A percentile compares a stretch with the other conserved stretches of the same genome.
Conservation (phyloP, 1,140 invertebrate species). For the Halictus rubicundus region DNA sequence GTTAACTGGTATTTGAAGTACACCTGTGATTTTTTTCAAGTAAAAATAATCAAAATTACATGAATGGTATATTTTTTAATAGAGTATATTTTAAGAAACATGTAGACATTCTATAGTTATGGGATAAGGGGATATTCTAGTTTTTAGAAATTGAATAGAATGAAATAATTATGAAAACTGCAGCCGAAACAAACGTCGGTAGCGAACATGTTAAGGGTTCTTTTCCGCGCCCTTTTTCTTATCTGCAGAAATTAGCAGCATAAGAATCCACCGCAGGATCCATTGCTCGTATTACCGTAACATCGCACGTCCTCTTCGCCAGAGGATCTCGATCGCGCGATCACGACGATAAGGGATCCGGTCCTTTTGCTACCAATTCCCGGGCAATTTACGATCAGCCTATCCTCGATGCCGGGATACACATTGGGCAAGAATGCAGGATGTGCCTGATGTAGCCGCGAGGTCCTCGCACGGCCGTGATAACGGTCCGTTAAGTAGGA, state of each 20-base stretch:
- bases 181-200: no score
- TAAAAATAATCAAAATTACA: no score
- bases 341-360: slow-evolving; percentile 34
- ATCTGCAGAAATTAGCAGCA: no score
- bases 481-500: slow-evolving; percentile 72
- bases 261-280: not conserved
- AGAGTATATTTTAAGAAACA: no score
- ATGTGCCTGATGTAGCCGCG: slow-evolving; percentile 52
- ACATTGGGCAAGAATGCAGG: slow-evolving; percentile 46
- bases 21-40: no score
- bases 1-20: no score
- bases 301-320: not conserved
- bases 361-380: slow-evolving; percentile 44
- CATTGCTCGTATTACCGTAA: slow-evolving; percentile 22
- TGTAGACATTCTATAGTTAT: no score
- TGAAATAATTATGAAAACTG: no score
- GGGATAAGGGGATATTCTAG: no score
- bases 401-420: slow-evolving; percentile 37
- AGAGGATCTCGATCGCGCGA: slow-evolving; percentile 25
- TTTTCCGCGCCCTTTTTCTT: not conserved
- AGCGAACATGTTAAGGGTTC: no score
- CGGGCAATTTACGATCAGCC: slow-evolving; percentile 46
- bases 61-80: no score
- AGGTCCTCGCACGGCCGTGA: slow-evolving; percentile 47
- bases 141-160: no score